A percentile compares a stretch with the other conserved stretches of the same genome.
Conservation (phyloP, 2,888 invertebrate genomes). For the Acleris laterana region DNA sequence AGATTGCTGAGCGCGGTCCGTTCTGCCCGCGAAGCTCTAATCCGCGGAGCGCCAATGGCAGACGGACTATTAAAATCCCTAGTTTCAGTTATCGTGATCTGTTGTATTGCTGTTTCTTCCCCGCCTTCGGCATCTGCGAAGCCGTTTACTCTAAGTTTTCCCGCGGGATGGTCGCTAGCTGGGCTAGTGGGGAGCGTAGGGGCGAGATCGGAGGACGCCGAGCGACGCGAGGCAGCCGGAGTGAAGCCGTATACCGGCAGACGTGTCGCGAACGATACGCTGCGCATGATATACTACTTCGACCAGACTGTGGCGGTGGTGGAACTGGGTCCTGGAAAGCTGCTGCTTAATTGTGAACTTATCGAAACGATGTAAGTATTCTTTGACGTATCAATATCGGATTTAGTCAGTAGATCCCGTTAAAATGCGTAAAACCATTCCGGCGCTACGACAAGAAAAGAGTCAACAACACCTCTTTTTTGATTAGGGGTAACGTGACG, state of each 20-base stretch:
- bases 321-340: constrained; percentile 89
- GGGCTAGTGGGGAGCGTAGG: constrained; percentile 73
- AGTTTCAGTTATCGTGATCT: constrained; percentile 70
- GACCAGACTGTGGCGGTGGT: constrained; percentile 93
- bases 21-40: constrained; percentile 69
- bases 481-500: too few species aligned
- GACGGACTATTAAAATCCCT: constrained; percentile 73
- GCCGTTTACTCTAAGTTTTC: constrained; percentile 76
- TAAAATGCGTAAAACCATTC: too few species aligned
- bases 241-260: constrained; percentile 87
- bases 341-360: constrained; percentile 90
- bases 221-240: constrained; percentile 66
- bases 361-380: constrained; percentile 94
- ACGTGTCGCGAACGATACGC: constrained; percentile 86
- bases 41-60: constrained; percentile 70
- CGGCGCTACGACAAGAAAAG: too few species aligned
- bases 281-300: constrained; percentile 90
- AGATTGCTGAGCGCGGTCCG: constrained; percentile 72
- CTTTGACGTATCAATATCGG: not conserved
- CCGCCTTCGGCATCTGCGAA: constrained; percentile 77
- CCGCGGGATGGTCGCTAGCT: constrained; percentile 77
- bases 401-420: too few species aligned
- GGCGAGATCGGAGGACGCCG: constrained; percentile 63
- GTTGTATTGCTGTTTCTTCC: constrained; percentile 75
- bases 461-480: too few species aligned